These are phyloP conservation scores for Caenorhabditis virilis DNA, from an alignment of 2,888 invertebrate species.

Conservation along the genomic window DNA sequence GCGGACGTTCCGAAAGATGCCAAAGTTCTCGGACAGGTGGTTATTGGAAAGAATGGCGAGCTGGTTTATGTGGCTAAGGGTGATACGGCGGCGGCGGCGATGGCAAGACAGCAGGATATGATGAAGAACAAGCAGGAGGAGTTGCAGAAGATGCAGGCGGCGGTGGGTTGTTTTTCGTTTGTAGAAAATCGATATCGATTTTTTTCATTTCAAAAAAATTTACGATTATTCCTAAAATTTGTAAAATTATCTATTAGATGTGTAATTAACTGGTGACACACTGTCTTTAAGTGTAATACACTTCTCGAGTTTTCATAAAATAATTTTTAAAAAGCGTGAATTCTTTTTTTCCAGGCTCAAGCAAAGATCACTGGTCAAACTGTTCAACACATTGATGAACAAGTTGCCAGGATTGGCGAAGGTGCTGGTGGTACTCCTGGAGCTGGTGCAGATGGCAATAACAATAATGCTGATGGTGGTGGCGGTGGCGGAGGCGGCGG, in stretches of 20 bases:
- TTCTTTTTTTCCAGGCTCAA: too few species aligned
- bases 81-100: constrained; percentile 2
- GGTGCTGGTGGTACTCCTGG: constrained; percentile 3
- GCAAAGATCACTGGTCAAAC: constrained; percentile 33
- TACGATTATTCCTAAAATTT: too few species aligned
- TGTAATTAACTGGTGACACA: too few species aligned
- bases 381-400: constrained; percentile 16
- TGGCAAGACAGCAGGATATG: too few species aligned
- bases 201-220: too few species aligned
- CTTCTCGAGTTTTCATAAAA: too few species aligned
- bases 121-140: constrained; percentile 12
- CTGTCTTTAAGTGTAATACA: too few species aligned
- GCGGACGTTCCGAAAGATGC: constrained; percentile 22
- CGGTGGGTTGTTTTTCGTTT: too few species aligned
- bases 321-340: too few species aligned
- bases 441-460: constrained; percentile 3
- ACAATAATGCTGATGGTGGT: neutral
- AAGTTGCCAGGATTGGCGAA: constrained; percentile 14
- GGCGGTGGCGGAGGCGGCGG: constrained; percentile 1
- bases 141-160: constrained; percentile 16
- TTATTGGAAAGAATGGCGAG: constrained; percentile 27
- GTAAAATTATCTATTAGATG: too few species aligned
- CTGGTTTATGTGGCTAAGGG: constrained; percentile 31
- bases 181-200: too few species aligned
- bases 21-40: constrained; percentile 16